phyloP scores from a whole-genome alignment of 2,888 invertebrate genomes.

The Amphimallon solstitiale region DNA sequence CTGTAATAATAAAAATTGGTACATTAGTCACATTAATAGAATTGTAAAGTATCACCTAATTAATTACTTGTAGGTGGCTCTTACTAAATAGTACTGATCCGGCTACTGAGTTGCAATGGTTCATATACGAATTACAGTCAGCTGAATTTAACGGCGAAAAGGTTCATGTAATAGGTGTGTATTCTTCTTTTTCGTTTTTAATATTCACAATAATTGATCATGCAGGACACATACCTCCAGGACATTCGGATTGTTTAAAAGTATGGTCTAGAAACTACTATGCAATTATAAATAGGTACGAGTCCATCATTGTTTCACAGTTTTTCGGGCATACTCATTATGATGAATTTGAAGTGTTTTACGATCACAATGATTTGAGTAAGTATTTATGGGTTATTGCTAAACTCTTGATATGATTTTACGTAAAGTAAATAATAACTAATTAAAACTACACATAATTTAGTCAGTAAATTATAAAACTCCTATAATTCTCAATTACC shows the following conservation, averaged over 20 bases:
- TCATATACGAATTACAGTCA: constrained; percentile 91
- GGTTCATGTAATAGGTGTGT: constrained; percentile 88
- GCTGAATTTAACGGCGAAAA: constrained; percentile 95
- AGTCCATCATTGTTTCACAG: constrained; percentile 88
- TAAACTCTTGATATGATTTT: no score
- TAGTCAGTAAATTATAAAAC: no score
- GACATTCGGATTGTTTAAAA: constrained; percentile 91
- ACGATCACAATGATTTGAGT: constrained; percentile 84
- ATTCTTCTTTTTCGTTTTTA: neutral
- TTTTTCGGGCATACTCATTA: constrained; percentile 95
- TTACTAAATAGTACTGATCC: constrained; percentile 95
- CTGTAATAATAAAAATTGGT: constrained; percentile 96
- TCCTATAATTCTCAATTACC: no score
- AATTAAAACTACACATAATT: no score
- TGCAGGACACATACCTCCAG: constrained; percentile 91
- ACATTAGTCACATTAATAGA: constrained; percentile 33
- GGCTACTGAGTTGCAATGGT: constrained; percentile 93
- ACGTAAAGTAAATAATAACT: no score
- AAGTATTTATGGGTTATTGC: no score
- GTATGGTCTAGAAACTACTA: constrained; percentile 97
- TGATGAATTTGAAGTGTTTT: constrained; percentile 94
- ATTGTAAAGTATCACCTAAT: neutral
- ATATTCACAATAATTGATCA: constrained; percentile 29
- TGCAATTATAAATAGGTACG: constrained; percentile 87
- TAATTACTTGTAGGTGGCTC: constrained; percentile 74